Evolutionary conservation across 2,888 invertebrate species (phyloP).

Genomic region (Meloe dianella): DNA sequence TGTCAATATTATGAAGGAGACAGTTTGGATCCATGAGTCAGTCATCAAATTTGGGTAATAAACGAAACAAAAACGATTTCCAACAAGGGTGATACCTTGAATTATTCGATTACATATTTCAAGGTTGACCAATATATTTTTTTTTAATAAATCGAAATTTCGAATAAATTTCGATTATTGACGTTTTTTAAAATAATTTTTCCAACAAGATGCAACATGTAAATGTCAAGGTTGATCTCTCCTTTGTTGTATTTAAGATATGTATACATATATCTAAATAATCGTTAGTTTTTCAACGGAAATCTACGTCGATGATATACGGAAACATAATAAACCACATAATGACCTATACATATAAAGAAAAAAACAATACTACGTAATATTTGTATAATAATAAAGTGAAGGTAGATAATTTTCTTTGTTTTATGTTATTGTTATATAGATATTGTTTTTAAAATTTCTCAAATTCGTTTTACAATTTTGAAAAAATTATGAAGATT

Average conservation of each 20-base stretch:
- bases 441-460: conserved; percentile 2
- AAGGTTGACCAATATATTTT: background rate
- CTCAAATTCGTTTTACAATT: conserved; percentile 10
- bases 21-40: background rate
- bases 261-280: conserved; percentile 24
- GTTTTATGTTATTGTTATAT: conserved; percentile 20
- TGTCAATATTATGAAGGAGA: background rate
- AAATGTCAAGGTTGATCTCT: conserved; percentile 30
- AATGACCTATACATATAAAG: conserved; percentile 20
- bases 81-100: background rate
- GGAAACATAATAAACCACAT: conserved; percentile 27
- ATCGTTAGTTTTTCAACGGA: conserved; percentile 20
- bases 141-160: background rate
- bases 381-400: conserved; percentile 23
- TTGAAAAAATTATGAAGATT: conserved; percentile 7
- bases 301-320: conserved; percentile 19
- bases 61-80: background rate
- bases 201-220: conserved; percentile 23
- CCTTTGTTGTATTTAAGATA: conserved; percentile 17
- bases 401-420: conserved; percentile 19
- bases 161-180: conserved; percentile 13
- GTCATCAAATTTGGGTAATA: background rate
- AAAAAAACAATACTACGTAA: conserved; percentile 15
- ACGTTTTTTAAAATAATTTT: conserved; percentile 9
- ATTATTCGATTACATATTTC: background rate